Base-by-base conservation (phyloP, 1,140 invertebrate genomes). In the Psix sp. region DNA sequence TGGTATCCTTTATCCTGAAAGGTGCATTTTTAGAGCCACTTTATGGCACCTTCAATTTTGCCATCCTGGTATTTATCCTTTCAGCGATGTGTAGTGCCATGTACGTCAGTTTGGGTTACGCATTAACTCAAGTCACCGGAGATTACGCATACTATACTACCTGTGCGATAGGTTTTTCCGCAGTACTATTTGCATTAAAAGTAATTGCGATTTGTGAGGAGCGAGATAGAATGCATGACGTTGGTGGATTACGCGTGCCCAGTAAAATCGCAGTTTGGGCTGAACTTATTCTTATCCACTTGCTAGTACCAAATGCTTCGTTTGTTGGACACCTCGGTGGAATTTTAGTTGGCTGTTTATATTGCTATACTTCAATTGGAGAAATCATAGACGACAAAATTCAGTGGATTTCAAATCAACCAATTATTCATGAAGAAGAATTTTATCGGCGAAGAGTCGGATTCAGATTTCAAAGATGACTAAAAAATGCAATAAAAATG, bases 81-180 rank as follows among this genome's bases (percentile, higher is more conserved):
- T 89, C 90, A 1, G 26, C 88, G 0, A 77, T 90, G 7, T 90
- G 90, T 15, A 90, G 89, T 75, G 48, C 82, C 1, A 86, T 89
- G 54, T 91, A 91, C 54, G 86, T 92, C 18, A 80, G 51, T 7
- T 56, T 93, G 3, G 83, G 82, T 2, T 86, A 83, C 20, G 5
- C 15, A 1, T 51, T 87, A 0, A 83, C 70, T 10, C 79, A 86
- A 38, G 9, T 87, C 17, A 87, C 86, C 7, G 80, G 75, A 1
- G 83, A 87, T 66, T 85, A 81, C 31, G 81, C 82, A 57, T 87
- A 87, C 72, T 85, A 88, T 24, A 87, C 87, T 6, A 79, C 87
- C 6, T 93, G 92, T 84, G 91, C 91, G 5, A 90, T 93, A 48
- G 92, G 92, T 11, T 93, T 93, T 74, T 93, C 92, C 72, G 85